A percentile compares a stretch with the other conserved stretches of the same genome.
phyloP scores from a whole-genome alignment of 1,140 invertebrate species.

The Chymomyza costata region DNA sequence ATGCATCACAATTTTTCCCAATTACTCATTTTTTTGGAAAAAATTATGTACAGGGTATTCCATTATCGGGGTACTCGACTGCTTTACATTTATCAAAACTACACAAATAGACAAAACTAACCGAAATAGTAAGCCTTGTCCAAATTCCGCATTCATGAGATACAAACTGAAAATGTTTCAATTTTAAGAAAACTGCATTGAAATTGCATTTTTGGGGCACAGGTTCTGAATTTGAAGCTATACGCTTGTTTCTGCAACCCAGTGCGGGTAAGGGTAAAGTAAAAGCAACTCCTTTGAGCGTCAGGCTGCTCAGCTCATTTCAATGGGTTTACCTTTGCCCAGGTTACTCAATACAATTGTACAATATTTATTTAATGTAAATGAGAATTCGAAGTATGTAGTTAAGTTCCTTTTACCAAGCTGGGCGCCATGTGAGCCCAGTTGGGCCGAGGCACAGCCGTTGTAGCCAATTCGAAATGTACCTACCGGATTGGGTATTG shows the following conservation, averaged over 20 bases:
- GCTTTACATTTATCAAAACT: too few relatives aligned
- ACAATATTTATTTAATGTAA: slow-evolving; percentile 74
- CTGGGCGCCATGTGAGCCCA: slow-evolving; percentile 17
- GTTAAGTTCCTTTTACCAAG: slow-evolving; percentile 4
- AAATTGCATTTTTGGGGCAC: slow-evolving; percentile 40
- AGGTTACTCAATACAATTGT: slow-evolving; percentile 61
- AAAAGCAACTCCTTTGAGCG: slow-evolving; percentile 26
- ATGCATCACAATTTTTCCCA: too few relatives aligned
- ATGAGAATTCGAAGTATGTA: slow-evolving; percentile 56
- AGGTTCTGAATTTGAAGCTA: slow-evolving; percentile 7
- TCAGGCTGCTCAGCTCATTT: slow-evolving; percentile 47
- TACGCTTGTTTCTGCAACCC: neutral
- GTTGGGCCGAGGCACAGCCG: slow-evolving; percentile 5
- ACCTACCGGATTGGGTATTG: slow-evolving; percentile 33
- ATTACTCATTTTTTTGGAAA: too few relatives aligned
- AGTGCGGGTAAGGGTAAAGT: slow-evolving; percentile 2
- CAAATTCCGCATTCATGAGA: too few relatives aligned
- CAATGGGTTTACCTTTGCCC: slow-evolving; percentile 49
- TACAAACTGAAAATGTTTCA: slow-evolving; percentile 40
- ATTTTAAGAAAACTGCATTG: too few relatives aligned
- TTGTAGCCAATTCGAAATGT: slow-evolving; percentile 1
- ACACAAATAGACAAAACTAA: too few relatives aligned
- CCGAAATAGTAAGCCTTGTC: too few relatives aligned
- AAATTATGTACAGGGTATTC: too few relatives aligned
- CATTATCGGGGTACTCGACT: too few relatives aligned